Evolutionary conservation across 2,888 invertebrate species (phyloP), one percentile per base, ranked within the genome.

Genomic region (Carpatolechia fugitivella): DNA sequence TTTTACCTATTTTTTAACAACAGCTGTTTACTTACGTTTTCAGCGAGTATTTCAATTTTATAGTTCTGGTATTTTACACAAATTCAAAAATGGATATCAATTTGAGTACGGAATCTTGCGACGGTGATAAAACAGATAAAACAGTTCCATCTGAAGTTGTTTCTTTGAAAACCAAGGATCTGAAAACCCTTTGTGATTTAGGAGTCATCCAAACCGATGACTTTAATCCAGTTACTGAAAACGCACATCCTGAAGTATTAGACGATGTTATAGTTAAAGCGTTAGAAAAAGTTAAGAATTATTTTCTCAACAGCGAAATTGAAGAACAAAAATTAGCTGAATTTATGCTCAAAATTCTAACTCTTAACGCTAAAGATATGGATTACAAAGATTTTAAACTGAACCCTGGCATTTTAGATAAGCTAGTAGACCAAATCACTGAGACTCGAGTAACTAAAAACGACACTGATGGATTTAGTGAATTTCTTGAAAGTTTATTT

Each of bases 361-460:
- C 16, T 41, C 47, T 54, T 11, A 54, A 53, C 16, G 44, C 16
- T n/a, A 52, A 38, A 20, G 36, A 49, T 33, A 58, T 57, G 52
- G 30, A 16, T 2, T 7, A 6, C 10, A 54, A 35, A 16, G 31
- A 29, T 6, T 7, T 31, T 11, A 24, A 48, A 38, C 8, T 18
- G 4, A 47, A 16, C 18, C 36, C 29, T 1, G 33, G 31, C 14
- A 3, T 33, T 5, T 7, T 48, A 1, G 48, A 48, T 33, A 11
- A 54, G 7, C 2, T 54, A 18, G 20, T 54, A 18, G 48, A 48
- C 24, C 18, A 47, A 30, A 36, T 54, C 14, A 35, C 47, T 10
- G 54, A 36, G 11, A 16, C n/a, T 29, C 13, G 8, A 35, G 14
- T 14, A 5, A 48, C 1, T 3, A 30, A 53, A 2, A 20, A 5